Evolutionary conservation across 2,888 invertebrate genomes (phyloP).

Genomic region (Microctonus brassicae): DNA sequence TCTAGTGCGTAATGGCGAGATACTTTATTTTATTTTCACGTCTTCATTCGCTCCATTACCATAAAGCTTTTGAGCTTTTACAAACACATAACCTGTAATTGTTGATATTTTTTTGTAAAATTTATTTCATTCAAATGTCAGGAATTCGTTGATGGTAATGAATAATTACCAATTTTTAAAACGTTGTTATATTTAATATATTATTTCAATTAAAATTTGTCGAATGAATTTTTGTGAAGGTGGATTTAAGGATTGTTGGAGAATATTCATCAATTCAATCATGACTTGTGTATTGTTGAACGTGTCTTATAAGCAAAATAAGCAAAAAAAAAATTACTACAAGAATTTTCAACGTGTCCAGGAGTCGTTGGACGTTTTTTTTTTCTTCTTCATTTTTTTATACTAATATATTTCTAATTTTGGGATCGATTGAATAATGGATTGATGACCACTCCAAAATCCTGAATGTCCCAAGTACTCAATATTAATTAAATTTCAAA

Average conservation of each 20-base stretch:
- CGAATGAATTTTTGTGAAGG: conserved; percentile 40
- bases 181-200: too few species aligned
- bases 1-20: neutral
- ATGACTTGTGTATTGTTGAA: conserved; percentile 40
- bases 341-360: conserved; percentile 33
- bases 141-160: too few species aligned
- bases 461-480: too few species aligned
- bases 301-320: conserved; percentile 35
- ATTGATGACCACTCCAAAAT: conserved; percentile 33
- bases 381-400: conserved; percentile 17
- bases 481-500: too few species aligned
- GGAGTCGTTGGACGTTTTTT: conserved; percentile 26
- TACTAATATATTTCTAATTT: too few species aligned
- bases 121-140: too few species aligned
- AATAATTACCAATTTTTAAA: too few species aligned
- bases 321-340: conserved; percentile 41
- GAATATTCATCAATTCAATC: conserved; percentile 45
- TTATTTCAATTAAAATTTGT: conserved; percentile 28
- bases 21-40: conserved; percentile 27
- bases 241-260: conserved; percentile 33
- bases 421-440: conserved; percentile 38
- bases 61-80: conserved; percentile 57
- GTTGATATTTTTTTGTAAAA: too few species aligned
- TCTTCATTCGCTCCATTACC: conserved; percentile 65
- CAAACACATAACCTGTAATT: conserved; percentile 38